These are phyloP conservation scores for Toxostoma redivivum DNA, from an alignment of 2,113 vertebrate genomes.

Conservation along the genomic window DNA sequence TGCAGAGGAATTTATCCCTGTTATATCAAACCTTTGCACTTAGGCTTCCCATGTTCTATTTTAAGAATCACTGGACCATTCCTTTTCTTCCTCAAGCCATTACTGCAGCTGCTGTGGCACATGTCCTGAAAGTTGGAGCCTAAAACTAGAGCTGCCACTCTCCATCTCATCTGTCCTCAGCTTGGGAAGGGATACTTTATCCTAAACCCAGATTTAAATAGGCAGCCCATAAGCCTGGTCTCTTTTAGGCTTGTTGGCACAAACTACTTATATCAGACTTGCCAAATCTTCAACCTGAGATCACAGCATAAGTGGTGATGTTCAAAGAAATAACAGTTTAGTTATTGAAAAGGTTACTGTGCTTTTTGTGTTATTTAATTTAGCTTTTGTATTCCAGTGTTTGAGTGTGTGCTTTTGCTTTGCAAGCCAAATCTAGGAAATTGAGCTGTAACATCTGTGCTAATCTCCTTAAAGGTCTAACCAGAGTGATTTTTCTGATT, in stretches of 20 bases:
- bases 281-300: not conserved
- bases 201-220: not conserved
- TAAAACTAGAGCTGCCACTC: not conserved
- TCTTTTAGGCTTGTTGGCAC: not conserved
- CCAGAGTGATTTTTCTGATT: not conserved
- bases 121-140: not conserved
- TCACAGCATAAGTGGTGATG: not conserved
- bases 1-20: not conserved
- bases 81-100: not conserved
- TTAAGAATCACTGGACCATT: not conserved
- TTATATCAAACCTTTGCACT: not conserved
- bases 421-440: not conserved
- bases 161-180: not conserved
- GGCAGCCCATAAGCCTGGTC: not conserved
- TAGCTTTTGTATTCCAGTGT: not conserved
- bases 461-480: not conserved
- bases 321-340: not conserved
- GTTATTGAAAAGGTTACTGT: not conserved
- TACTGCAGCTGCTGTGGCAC: constrained; percentile 21
- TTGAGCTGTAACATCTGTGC: not conserved
- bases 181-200: not conserved
- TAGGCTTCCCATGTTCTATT: not conserved
- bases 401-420: not conserved
- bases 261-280: not conserved
- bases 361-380: not conserved